A percentile compares a stretch with the other conserved stretches of the same genome.
Conservation (phyloP, 2,113 vertebrate genomes). For the Xiphorhynchus elegans region DNA sequence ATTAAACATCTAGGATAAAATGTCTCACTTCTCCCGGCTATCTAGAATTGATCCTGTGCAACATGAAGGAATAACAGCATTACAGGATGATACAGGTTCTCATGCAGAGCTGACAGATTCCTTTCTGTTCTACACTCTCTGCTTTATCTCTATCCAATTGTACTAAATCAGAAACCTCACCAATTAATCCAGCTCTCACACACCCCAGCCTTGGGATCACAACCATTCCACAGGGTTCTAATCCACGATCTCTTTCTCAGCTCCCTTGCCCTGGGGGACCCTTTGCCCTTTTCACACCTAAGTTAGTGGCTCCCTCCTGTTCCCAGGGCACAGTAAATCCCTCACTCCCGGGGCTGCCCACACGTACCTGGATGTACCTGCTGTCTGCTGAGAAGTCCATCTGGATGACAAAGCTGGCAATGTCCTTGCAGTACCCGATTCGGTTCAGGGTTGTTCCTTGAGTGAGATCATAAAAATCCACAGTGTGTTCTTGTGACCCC, state of each 20-base stretch:
- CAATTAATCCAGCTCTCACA: not conserved
- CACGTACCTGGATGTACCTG: slow-evolving; percentile 89
- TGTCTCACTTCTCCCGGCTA: not conserved
- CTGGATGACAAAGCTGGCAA: slow-evolving; percentile 92
- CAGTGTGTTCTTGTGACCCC: slow-evolving; percentile 89
- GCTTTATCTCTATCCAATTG: not conserved
- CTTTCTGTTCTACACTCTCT: not conserved
- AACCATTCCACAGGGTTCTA: not conserved
- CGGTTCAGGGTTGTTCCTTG: slow-evolving; percentile 92
- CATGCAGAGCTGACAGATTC: not conserved
- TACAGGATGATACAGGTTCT: not conserved
- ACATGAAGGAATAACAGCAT: not conserved
- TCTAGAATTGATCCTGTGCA: not conserved
- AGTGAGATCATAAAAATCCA: slow-evolving; percentile 96
- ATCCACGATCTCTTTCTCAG: too few species aligned
- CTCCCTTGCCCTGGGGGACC: fast-evolving
- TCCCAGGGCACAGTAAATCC: fast-evolving
- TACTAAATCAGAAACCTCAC: not conserved
- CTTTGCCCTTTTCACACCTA: not conserved
- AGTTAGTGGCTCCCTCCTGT: not conserved
- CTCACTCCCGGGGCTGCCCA: fast-evolving
- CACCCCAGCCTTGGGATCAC: too few species aligned
- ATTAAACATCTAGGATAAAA: not conserved
- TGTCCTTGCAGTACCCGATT: slow-evolving; percentile 95
- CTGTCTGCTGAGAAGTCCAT: slow-evolving; percentile 96